Base-by-base conservation (phyloP, 2,113 vertebrate genomes). In the Anhinga anhinga region DNA sequence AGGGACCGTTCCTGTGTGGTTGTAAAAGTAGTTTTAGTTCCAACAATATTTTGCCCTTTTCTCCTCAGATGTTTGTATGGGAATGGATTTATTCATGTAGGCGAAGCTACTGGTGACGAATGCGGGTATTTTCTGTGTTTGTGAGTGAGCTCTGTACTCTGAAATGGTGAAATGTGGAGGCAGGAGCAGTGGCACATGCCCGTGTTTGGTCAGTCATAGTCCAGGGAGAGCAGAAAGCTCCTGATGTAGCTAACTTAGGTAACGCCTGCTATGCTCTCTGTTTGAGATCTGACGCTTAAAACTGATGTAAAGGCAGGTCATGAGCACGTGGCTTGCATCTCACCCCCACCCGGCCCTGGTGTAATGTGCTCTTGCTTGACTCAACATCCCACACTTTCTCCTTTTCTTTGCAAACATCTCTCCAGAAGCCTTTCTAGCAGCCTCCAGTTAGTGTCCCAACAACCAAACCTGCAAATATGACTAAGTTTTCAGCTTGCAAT, bases 1-100 rank as follows among this genome's bases (percentile, higher is more conserved):
- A 36, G 26, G 36, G 44, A 6, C 11, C 0, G 2, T 65, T 49
- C 6, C 1, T 7, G 19, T 34, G 26, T 20, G 18, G 9, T 69
- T 73, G n/a, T 19, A 80, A 42, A 34, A 58, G 30, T 15, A 50
- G 15, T 4, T 50, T 44, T 23, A 12, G 32, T 50, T 79, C 29
- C 34, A 12, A 8, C 27, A 32, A 6, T 40, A 6, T 63, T 73
- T 74, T 52, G 10, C 22, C 18, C 29, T 52, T 91, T 69, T 52
- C 25, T 83, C 7, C 25, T 59, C 27, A 22, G 45, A 16, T 36
- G 30, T 30, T 63, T 45, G 27, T 6, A 6, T 9, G 42, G 67
- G 40, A 47, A 34, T 17, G 42, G 59, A 38, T 79, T 73, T 52
- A 9, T 50, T 73, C 25, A 7, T 11, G 49, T n/a, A 32, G 44